Evolutionary conservation across 92 coral and sea anemone genomes (phyloP), one percentile per base, ranked within the genome.

Genomic region (Pocillopora meandrina): DNA sequence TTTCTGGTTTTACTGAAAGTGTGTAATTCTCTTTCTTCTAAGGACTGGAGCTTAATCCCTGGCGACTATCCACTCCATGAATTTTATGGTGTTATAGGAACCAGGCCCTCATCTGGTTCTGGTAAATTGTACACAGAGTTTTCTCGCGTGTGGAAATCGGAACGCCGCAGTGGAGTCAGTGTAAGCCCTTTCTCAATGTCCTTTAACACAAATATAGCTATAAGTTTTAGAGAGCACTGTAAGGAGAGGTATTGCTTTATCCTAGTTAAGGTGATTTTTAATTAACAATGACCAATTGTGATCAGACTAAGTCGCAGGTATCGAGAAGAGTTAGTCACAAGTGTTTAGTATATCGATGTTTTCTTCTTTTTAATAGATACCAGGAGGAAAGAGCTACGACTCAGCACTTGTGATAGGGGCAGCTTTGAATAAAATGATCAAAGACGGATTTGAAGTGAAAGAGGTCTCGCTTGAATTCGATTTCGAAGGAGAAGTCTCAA

Each of bases 341-440:
- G 52, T 42, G 52, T 42, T 42, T 3, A 3, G 52, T 42, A 42
- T 3, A 3, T 42, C 5, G 57, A 31, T 65, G 57, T 3, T 68
- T 33, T 2, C 16, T 68, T n/a, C 5, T 5, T n/a, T 47, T 80
- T 2, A 34, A 15, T 78, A 90, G 93, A 72, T 83, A 63, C 88
- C 93, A 13, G 93, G 88, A 13, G 93, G 87, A 0, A 92, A 87
- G 63, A 87, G 76, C 35, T 90, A 83, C 56, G 95, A 92, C 56
- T 85, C 93, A 1, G 93, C 86, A 18, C 79, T 90, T 59, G 74
- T 83, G 2, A 34, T 87, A 36, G 95, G 89, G 36, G 69, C 82
- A 4, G 85, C 91, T 56, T 90, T 92, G 63, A 85, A 90, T 65
- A 66, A 81, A 14, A 90, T 87, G 90, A 71, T 92, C 12, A 88